Evolutionary conservation across 2,113 vertebrate genomes (phyloP).

Genomic region (Lamprotornis superbus): DNA sequence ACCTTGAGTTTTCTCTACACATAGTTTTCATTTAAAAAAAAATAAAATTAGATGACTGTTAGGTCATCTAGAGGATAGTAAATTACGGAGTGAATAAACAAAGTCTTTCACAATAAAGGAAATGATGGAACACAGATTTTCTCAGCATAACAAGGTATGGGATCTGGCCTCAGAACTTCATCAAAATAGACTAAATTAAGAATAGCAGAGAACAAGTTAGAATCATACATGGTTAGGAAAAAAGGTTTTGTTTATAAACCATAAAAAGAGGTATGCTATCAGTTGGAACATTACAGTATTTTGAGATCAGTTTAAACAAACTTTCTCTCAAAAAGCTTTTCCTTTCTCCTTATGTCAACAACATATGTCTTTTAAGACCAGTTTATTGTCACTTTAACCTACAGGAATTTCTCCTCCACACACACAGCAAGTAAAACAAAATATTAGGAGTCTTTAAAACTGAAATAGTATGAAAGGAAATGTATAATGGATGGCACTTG

Average conservation of each 20-base stretch:
- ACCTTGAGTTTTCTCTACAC: conserved; percentile 8
- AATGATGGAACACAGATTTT: conserved; percentile 29
- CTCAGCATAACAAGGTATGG: conserved; percentile 28
- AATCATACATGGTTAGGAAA: conserved; percentile 43
- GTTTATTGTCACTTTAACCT: conserved; percentile 25
- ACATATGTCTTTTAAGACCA: conserved; percentile 20
- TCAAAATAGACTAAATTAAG: conserved; percentile 37
- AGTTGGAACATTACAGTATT: conserved; percentile 14
- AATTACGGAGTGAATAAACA: conserved; percentile 55
- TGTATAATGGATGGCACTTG: neutral
- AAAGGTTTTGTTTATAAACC: conserved; percentile 29
- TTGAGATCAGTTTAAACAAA: conserved; percentile 32
- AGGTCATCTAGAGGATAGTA: conserved; percentile 29
- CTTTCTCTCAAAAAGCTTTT: neutral
- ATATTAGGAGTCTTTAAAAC: neutral
- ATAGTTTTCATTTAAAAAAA: neutral
- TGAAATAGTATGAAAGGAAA: neutral
- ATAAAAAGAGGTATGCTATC: conserved; percentile 31
- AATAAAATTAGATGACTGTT: conserved; percentile 19
- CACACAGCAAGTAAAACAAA: neutral
- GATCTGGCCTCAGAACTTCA: conserved; percentile 29
- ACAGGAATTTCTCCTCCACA: conserved; percentile 9
- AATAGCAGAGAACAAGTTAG: conserved; percentile 46
- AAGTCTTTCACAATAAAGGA: conserved; percentile 47
- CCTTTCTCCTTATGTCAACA: neutral